Evolutionary conservation across 2,888 invertebrate species (phyloP), one percentile per base, ranked within the genome.

Genomic region (Drosophila recens): DNA sequence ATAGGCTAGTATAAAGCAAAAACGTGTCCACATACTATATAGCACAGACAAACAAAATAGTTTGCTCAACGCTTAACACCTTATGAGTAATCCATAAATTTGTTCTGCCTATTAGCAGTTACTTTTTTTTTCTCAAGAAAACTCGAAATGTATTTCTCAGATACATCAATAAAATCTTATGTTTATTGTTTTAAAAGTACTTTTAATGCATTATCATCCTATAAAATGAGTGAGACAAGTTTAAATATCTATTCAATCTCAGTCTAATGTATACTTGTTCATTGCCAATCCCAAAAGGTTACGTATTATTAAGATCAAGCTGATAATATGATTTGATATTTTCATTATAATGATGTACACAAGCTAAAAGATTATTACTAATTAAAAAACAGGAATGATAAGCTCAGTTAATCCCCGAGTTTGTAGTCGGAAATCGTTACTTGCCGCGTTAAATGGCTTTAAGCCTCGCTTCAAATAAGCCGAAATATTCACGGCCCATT

Each of bases 51-150:
- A 56, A 38, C 38, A 38, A 13, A 30, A 11, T 30, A 52, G 42
- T 56, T 70, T 64, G 43, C 38, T 46, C 38, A 54, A 34, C 15
- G 30, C 13, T 57, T 71, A 64, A 30, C 69, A 67, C 59, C 11
- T 34, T 13, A 23, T 76, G 59, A 67, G 34, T 62, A 69, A 61
- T 53, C 6, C 51, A 59, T 15, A 20, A 30, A 56, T 69, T 79
- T 63, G 33, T 38, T 45, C 13, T n/a, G 46, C 2, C 38, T 4
- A 59, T 79, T 75, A 75, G 51, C 76, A 49, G 27, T 52, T 52
- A 36, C 15, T 20, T 40, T 61, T 45, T n/a, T 17, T 15, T 27
- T 23, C 38, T 52, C 3, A 23, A 11, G 23, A 54, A 33, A 42
- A 43, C 54, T 45, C 34, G 34, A 23, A 15, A 46, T 9, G 43